Conservation (phyloP, 64 coral and sea anemone species). For the Pocillopora verrucosa region DNA sequence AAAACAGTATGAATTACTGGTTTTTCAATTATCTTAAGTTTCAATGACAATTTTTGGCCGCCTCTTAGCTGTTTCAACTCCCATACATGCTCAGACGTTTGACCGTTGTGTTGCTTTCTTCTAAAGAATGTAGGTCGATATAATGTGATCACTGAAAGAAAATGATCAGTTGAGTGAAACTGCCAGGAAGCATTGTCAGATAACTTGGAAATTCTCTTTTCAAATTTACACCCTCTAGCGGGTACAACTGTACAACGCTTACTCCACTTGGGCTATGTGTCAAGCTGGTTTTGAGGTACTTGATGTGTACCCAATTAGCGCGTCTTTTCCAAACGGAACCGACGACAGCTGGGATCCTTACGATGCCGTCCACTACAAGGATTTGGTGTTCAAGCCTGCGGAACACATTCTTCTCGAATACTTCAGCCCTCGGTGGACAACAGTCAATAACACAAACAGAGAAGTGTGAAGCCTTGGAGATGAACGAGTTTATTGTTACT, state of each 20-base stretch:
- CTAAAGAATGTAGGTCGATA: no score
- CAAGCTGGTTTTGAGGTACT: slow-evolving; percentile 68
- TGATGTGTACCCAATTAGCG: slow-evolving; percentile 77
- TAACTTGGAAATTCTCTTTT: not conserved
- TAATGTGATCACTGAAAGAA: no score
- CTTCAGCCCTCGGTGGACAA: slow-evolving; percentile 12
- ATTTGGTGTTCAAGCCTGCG: slow-evolving; percentile 75
- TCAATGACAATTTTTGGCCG: no score
- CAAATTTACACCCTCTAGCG: slow-evolving; percentile 40
- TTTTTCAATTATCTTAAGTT: no score
- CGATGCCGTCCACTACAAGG: slow-evolving; percentile 79
- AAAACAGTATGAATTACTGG: no score
- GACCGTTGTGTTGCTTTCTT: no score
- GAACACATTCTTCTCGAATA: slow-evolving; percentile 63
- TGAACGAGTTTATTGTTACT: no score
- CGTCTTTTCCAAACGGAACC: slow-evolving; percentile 72
- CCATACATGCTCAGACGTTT: no score
- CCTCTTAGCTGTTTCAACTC: no score
- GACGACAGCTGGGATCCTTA: slow-evolving; percentile 54
- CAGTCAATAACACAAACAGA: not conserved
- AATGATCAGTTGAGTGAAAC: no score
- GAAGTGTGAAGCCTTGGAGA: not conserved
- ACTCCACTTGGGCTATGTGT: slow-evolving; percentile 75
- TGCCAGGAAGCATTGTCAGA: no score
- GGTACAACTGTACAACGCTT: slow-evolving; percentile 75